A percentile compares a stretch with the other conserved stretches of the same genome.
These are phyloP conservation scores for Argyrosomus regius DNA, from an alignment of 2,797 vertebrate genomes.

Conservation along the genomic window DNA sequence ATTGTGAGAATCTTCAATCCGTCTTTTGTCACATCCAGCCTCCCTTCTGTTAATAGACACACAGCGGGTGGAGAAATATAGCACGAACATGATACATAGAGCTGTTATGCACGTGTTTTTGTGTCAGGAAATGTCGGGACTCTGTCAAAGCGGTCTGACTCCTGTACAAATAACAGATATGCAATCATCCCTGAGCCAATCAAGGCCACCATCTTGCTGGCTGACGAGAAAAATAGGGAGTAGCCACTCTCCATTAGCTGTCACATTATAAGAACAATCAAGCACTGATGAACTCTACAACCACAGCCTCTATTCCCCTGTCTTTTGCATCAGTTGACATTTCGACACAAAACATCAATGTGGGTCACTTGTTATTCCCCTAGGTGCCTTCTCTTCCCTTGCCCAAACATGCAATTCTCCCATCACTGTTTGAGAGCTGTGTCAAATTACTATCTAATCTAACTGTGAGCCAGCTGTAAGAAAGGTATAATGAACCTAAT, in stretches of 20 bases:
- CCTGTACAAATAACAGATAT: conserved; percentile 39
- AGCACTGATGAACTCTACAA: conserved; percentile 30
- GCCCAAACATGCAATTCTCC: conserved; percentile 27
- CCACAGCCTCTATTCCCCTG: conserved; percentile 3
- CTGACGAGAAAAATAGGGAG: conserved; percentile 26
- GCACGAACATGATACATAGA: background rate
- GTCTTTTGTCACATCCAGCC: conserved; percentile 79
- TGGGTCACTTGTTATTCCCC: conserved; percentile 35
- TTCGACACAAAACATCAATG: conserved; percentile 36
- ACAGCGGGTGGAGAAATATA: conserved; percentile 25
- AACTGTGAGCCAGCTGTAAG: conserved; percentile 7
- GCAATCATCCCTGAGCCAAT: conserved; percentile 32
- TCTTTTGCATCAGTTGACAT: conserved; percentile 43
- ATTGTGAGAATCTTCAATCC: conserved; percentile 73
- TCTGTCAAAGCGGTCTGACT: conserved; percentile 8
- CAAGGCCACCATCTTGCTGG: conserved; percentile 23
- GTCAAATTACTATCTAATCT: conserved; percentile 30
- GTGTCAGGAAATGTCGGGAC: conserved; percentile 7
- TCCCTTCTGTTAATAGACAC: conserved; percentile 76
- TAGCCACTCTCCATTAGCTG: conserved; percentile 37
- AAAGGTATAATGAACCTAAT: conserved; percentile 17
- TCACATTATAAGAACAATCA: conserved; percentile 33
- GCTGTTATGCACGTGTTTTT: conserved; percentile 1
- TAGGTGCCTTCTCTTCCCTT: conserved; percentile 14
- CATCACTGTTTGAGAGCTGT: conserved; percentile 26